These are phyloP conservation scores for Aproaerema taeniolella DNA, from an alignment of 2,888 invertebrate species.

Conservation along the genomic window DNA sequence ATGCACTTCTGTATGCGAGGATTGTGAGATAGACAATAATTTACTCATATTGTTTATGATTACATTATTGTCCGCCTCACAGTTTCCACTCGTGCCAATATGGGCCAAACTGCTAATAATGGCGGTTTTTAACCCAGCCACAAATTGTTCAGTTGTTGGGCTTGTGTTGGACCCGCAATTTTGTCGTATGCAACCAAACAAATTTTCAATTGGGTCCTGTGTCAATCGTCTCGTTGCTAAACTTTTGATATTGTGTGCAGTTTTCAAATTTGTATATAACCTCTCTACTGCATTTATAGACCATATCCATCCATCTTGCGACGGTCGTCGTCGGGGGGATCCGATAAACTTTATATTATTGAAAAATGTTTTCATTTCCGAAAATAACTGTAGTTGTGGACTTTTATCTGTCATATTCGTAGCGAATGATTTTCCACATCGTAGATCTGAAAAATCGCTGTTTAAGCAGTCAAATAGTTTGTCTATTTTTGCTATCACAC, in stretches of 20 bases:
- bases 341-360: constrained; percentile 19
- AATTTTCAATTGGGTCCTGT: constrained; percentile 26
- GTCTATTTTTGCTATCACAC: constrained; percentile 19
- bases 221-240: constrained; percentile 23
- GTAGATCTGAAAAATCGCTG: constrained; percentile 13
- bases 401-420: constrained; percentile 15
- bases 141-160: no score
- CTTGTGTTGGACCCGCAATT: no score
- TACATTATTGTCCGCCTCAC: no score
- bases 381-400: constrained; percentile 14
- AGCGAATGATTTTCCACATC: constrained; percentile 18
- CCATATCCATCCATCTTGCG: constrained; percentile 25
- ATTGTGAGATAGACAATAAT: no score
- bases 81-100: no score
- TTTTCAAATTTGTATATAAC: constrained; percentile 12
- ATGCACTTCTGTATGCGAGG: no score
- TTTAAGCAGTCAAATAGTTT: constrained; percentile 22
- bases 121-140: no score
- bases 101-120: no score
- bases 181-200: no score
- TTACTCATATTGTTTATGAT: no score
- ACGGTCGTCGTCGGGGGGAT: constrained; percentile 19
- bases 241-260: constrained; percentile 15
- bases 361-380: constrained; percentile 18
- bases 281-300: constrained; percentile 22